Evolutionary conservation across 23 tunicate species (phyloP), one percentile per base, ranked within the genome.

Genomic region (Halocynthia aurantium): DNA sequence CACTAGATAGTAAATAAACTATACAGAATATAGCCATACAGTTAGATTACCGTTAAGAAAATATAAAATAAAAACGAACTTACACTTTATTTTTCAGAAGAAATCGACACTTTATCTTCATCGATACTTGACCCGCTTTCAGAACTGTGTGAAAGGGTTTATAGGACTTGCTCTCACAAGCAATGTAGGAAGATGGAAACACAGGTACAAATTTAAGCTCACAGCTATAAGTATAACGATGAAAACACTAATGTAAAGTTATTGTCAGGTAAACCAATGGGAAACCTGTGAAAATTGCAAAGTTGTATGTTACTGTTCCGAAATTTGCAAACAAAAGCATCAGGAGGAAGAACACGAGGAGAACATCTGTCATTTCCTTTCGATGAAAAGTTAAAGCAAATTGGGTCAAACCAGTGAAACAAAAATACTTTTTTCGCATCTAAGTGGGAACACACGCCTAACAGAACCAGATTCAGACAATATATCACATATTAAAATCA

Each of bases 91-190:
- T 31, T 31, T 31, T 31, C 44, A 31, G 44, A 4, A 73, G 92
- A 81, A 19, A 75, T 76, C 17, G 44, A 61, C 9, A 69, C 51
- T n/a, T 53, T 91, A 15, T 77, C 49, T 58, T 73, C 88, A n/a
- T 62, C 93, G 6, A 75, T 93, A 8, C 63, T 93, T 17, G 83
- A 87, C 52, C 98, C 98, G 20, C 70, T 93, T 8, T 86, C 93
- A 8, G 98, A 93, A 51, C 56, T 93, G 49, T 86, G 93, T 57
- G 98, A 93, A 63, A 80, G 76, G 70, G 98, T 93, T 55, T 80
- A 77, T 52, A 77, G 98, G 8, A 8, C 78, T 21, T 93, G 98
- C 76, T 86, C 93, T 7, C n/a, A 87, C 67, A 53, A 52, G n/a
- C 21, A 74, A 5, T 93, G 98, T 52, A 12, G 62, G 8, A 83